Conservation (phyloP, 2,888 invertebrate genomes). For the Trachelus troglodyta region DNA sequence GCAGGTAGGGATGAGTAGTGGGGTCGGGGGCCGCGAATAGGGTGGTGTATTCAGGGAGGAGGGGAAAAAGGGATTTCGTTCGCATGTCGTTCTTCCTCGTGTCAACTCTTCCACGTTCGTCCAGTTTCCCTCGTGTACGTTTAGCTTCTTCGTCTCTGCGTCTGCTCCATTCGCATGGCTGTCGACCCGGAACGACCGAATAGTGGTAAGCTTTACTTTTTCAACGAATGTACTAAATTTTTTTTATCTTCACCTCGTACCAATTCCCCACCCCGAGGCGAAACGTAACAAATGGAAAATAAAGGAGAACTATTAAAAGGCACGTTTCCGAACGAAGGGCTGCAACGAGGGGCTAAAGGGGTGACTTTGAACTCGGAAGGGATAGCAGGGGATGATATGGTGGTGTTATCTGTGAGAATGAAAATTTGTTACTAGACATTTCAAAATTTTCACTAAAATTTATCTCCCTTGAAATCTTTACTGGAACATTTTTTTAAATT, state of each 20-base stretch:
- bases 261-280: slow-evolving; percentile 37
- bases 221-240: slow-evolving; percentile 41
- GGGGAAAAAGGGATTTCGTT: too few relatives aligned
- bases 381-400: too few relatives aligned
- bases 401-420: too few relatives aligned
- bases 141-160: slow-evolving; percentile 7
- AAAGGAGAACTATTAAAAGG: slow-evolving; percentile 53
- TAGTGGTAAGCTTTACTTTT: slow-evolving; percentile 45
- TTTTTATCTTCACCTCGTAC: slow-evolving; percentile 35
- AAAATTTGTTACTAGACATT: too few relatives aligned
- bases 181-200: slow-evolving; percentile 31
- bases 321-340: slow-evolving; percentile 35
- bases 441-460: slow-evolving; percentile 64
- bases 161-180: slow-evolving; percentile 29
- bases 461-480: slow-evolving; percentile 64
- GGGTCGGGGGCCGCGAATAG: too few relatives aligned
- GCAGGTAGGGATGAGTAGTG: too few relatives aligned
- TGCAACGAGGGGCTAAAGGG: too few relatives aligned
- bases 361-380: too few relatives aligned
- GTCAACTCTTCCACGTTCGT: slow-evolving; percentile 25
- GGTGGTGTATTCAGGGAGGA: too few relatives aligned
- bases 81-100: slow-evolving; percentile 17
- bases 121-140: slow-evolving; percentile 9
- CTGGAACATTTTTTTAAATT: too few relatives aligned
- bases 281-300: slow-evolving; percentile 43